Evolutionary conservation across 2,797 vertebrate species (phyloP), one percentile per base, ranked within the genome.

Genomic region (Sebastes oblongus): DNA sequence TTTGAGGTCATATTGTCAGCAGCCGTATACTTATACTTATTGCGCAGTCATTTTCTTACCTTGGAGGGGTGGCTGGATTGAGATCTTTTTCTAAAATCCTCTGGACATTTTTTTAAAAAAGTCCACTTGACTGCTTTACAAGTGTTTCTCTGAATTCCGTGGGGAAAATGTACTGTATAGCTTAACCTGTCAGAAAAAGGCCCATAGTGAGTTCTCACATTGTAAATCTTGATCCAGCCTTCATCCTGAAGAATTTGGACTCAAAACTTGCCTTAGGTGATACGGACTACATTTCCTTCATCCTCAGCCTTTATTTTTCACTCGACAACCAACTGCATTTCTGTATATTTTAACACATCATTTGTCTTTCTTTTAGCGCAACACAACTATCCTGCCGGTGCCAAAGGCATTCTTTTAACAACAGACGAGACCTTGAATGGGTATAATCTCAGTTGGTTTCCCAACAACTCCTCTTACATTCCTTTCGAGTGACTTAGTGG

Each of bases 221-320:
- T 83, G 72, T 93, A 93, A 95, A 93, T 94, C 91, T 87, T 86
- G 34, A 81, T 73, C 64, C 77, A 60, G 64, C n/a, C 54, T 80
- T 82, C 66, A 82, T 90, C 83, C 80, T 70, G 58, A 83, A 88
- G 78, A 80, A 81, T 86, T 90, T 75, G 73, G 58, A 73, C 86
- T 80, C 30, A 11, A 61, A 85, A 60, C 73, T 79, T 22, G 86
- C 93, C 90, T 68, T 13, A 84, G 90, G 91, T 90, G 72, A 87
- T 72, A 68, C 29, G 61, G 52, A 54, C 66, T 75, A 58, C 69
- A 80, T 82, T 88, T 86, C 76, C 75, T 78, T 87, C 75, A 77
- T 30, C 62, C 18, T 54, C 12, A 66, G 54, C 36, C 29, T 36
- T n/a, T 50, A 50, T 50, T 72, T 82, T 72, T 79, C 58, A 65